These are phyloP conservation scores for Lethocerus indicus DNA, from an alignment of 1,140 invertebrate genomes.

Conservation along the genomic window DNA sequence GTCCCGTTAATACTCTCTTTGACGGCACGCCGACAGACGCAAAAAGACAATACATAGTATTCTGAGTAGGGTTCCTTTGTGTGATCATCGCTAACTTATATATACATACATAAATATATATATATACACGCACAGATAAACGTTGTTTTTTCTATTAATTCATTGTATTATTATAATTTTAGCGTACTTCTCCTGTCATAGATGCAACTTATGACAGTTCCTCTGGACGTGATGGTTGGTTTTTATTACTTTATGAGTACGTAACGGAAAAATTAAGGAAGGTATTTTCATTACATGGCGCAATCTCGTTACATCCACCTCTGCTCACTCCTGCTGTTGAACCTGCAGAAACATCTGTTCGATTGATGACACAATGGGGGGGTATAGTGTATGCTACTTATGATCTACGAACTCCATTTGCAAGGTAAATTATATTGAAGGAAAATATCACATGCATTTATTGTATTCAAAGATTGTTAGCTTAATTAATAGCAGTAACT, in stretches of 20 bases:
- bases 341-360: conserved; percentile 41
- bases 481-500: too few species aligned
- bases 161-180: conserved; percentile 13
- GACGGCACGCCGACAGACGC: too few species aligned
- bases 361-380: conserved; percentile 59
- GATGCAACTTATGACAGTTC: conserved; percentile 62
- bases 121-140: too few species aligned
- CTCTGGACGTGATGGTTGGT: conserved; percentile 17
- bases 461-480: not conserved
- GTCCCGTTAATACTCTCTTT: too few species aligned
- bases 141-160: not conserved
- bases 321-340: conserved; percentile 52
- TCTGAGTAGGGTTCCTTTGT: too few species aligned
- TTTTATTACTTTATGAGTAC: conserved; percentile 8
- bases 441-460: not conserved
- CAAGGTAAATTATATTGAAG: conserved; percentile 25
- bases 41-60: too few species aligned
- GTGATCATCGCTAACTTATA: too few species aligned
- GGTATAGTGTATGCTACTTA: conserved; percentile 19
- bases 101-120: too few species aligned
- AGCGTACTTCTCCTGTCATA: conserved; percentile 39
- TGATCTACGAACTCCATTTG: conserved; percentile 49
- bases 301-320: conserved; percentile 51
- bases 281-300: conserved; percentile 63
- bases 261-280: conserved; percentile 28